Conservation (phyloP, 2,888 invertebrate genomes). For the Amblyjoppa proteus region DNA sequence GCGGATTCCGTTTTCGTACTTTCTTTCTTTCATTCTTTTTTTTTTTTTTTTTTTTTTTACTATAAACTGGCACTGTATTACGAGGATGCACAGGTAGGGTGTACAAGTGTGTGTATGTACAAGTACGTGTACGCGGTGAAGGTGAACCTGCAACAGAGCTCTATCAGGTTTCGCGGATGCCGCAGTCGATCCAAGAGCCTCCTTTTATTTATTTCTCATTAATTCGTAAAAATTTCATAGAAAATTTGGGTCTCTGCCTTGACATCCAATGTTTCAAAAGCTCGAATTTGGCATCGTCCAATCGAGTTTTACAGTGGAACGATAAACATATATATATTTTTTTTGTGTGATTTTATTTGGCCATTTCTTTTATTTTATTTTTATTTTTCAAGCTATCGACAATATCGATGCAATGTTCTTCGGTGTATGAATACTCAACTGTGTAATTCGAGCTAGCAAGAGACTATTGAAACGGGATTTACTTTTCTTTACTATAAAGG, state of each 20-base stretch:
- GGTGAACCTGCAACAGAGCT: slow-evolving; percentile 67
- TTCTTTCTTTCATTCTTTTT: slow-evolving; percentile 30
- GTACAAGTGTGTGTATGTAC: slow-evolving; percentile 62
- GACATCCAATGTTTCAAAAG: not conserved
- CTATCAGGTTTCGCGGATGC: slow-evolving; percentile 59
- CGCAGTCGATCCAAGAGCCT: slow-evolving; percentile 29
- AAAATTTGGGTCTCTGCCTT: not conserved
- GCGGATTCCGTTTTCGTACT: slow-evolving; percentile 19
- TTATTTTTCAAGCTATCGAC: not conserved
- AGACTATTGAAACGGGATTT: not conserved
- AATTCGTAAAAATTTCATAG: not conserved
- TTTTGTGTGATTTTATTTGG: not conserved
- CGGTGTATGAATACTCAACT: not conserved
- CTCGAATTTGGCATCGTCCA: not conserved
- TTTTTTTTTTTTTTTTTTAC: slow-evolving; percentile 28
- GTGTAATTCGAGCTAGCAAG: not conserved
- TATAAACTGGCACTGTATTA: slow-evolving; percentile 53
- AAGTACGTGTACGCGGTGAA: slow-evolving; percentile 66
- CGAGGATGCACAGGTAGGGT: slow-evolving; percentile 49
- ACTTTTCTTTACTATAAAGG: not conserved
- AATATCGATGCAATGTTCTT: not conserved
- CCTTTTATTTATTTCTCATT: not conserved
- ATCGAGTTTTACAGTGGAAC: not conserved
- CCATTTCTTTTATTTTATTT: not conserved
- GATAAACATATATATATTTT: not conserved